Evolutionary conservation across 2,888 invertebrate genomes (phyloP), one percentile per base, ranked within the genome.

Genomic region (Apotomis betuletana): DNA sequence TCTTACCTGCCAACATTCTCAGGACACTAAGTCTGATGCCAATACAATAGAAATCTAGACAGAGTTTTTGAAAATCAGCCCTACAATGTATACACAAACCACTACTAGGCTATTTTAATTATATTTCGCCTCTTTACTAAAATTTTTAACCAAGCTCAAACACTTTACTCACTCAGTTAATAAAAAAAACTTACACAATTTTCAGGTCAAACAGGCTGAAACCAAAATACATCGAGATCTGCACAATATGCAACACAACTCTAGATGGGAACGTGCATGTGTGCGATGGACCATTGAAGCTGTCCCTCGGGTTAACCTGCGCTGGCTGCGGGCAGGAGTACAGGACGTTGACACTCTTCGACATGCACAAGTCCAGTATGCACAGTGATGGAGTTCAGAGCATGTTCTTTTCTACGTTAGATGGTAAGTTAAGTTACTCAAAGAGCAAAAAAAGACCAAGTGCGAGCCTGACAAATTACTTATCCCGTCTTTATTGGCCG

Each of bases 381-480:
- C 91, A 92, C 65, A 75, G 78, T 0, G 80, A 85, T 0, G 78
- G 75, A 0, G 76, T 83, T 0, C 85, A 87, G 52, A 85, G 80
- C 27, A 78, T 87, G 77, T 88, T 87, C 76, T 90, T 92, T 27
- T 83, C 88, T 0, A 80, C 73, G 13, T 63, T 73, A 41, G 67
- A 73, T 55, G 84, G 87, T 86, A 77, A 77, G 81, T 10, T 6
- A 9, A 9, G 9, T 49, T 49, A 9, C 49, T 49, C 8, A 27
- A 27, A 27, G 27, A 27, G 27, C 27, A 27, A 27, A 27, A 27
- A 27, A 27, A 27, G 1, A 0, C 27, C 27, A 27, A 27, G 27
- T 27, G 27, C 27, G 27, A 27, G 27, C 27, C 27, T 27, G 27
- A 27, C 27, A 27, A 27, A 27, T 27, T 27, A 27, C 27, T 27